These are phyloP conservation scores for Hyles euphorbiae DNA, from an alignment of 1,140 invertebrate species.

Conservation along the genomic window DNA sequence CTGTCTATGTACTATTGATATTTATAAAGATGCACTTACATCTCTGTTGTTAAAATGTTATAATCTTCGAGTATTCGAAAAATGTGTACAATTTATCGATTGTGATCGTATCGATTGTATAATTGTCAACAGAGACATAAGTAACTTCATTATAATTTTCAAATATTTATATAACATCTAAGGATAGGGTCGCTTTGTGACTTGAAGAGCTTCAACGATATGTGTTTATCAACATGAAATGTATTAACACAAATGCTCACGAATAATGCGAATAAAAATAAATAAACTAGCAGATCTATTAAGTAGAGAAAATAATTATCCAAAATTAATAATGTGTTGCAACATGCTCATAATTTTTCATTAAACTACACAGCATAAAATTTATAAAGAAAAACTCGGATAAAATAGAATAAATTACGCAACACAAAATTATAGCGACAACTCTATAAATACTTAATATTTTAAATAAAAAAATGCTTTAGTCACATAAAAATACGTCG, in stretches of 20 bases:
- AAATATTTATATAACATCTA: too few species aligned
- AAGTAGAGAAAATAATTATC: conserved; percentile 22
- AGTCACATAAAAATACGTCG: too few species aligned
- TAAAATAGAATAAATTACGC: conserved; percentile 68
- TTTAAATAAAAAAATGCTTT: conserved; percentile 10
- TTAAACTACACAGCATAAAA: conserved; percentile 14
- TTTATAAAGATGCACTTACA: too few species aligned
- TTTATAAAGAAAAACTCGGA: conserved; percentile 15
- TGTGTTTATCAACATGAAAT: conserved; percentile 6
- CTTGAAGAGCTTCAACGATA: conserved; percentile 16
- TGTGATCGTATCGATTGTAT: neutral
- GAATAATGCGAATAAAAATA: conserved; percentile 23
- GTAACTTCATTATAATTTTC: neutral
- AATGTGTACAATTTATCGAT: too few species aligned
- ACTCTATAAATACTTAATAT: conserved; percentile 24
- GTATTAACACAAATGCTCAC: neutral
- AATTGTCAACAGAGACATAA: neutral
- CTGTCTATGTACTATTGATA: conserved; percentile 2
- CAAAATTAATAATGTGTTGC: conserved; percentile 21
- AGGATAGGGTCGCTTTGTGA: conserved; percentile 34
- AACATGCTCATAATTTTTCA: conserved; percentile 16
- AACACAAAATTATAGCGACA: conserved; percentile 47
- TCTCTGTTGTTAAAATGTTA: too few species aligned
- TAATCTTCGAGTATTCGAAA: too few species aligned
- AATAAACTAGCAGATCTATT: conserved; percentile 68